Base-by-base conservation (phyloP, 2,113 vertebrate species). In the Edolisoma coerulescens region DNA sequence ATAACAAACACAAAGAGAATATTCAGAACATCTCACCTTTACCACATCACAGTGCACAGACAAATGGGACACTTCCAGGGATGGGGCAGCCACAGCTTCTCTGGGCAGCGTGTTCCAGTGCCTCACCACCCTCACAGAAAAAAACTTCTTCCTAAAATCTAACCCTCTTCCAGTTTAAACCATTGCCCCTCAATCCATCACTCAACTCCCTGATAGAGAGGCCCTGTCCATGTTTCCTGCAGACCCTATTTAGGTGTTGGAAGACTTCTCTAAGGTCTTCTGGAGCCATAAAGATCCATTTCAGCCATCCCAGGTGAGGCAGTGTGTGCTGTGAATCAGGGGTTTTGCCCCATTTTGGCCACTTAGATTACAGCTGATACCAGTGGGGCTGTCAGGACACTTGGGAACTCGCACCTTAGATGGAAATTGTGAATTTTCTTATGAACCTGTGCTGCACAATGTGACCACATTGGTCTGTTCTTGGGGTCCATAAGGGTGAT, bases 351-450 rank as follows among this genome's bases (percentile, higher is more conserved):
- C 15, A 18, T 9, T 3, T 6, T 42, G n/a, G 26, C 49, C 21
- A 9, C 37, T 49, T 11, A 4, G 44, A 8, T 52, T 15, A 27
- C 22, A 60, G 9, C 26, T 50, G 59, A 4, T 8, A 14, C 11
- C 17, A 9, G 1, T 22, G 28, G 32, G 10, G 24, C 37, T 81
- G 27, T 21, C 19, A 5, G 1, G 8, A 19, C 30, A 12, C 24
- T 26, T 44, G 1, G 3, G n/a, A 52, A 13, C n/a, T 14, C 9
- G 1, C 22, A 7, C 13, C 52, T 30, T 0, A 7, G 23, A 14
- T 8, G 9, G 32, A 78, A 90, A 68, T 4, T 21, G 11, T 13
- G 41, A 35, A 35, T 33, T 60, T 87, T 28, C 33, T 41, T 6
- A 44, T 1, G 10, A 53, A n/a, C 15, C 37, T n/a, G 12, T 35